These are phyloP conservation scores for Nasonia oneida DNA, from an alignment of 2,888 invertebrate genomes.

Conservation along the genomic window DNA sequence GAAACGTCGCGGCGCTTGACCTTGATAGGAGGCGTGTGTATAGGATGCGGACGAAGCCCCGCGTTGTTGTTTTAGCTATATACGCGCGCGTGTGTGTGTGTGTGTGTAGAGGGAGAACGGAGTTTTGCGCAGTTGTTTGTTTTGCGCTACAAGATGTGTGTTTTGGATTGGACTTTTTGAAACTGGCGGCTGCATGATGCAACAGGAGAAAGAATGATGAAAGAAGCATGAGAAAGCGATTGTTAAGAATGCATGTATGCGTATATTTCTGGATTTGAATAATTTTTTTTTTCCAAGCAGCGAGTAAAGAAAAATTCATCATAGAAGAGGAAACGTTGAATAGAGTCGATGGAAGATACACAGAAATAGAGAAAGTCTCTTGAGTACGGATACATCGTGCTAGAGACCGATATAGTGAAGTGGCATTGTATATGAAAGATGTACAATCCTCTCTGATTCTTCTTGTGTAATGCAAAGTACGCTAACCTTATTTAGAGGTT, in stretches of 20 bases:
- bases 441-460: slow-evolving; percentile 32
- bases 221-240: not conserved
- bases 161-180: not conserved
- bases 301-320: not conserved
- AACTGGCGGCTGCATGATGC: not conserved
- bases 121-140: not conserved
- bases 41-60: slow-evolving; percentile 20
- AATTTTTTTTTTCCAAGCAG: not conserved
- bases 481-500: slow-evolving; percentile 1
- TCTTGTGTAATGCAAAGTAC: slow-evolving; percentile 33
- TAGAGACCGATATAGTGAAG: not conserved
- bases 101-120: not conserved
- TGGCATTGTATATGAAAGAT: slow-evolving; percentile 21
- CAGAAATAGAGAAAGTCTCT: not conserved
- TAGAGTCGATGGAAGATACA: not conserved
- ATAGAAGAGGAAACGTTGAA: not conserved
- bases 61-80: not conserved
- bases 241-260: not conserved
- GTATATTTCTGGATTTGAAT: not conserved
- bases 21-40: slow-evolving; percentile 22
- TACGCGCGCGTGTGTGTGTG: not conserved
- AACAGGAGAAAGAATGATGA: not conserved
- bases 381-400: too few species aligned
- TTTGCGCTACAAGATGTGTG: not conserved
- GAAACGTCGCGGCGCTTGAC: slow-evolving; percentile 45